Conservation (phyloP, 2,888 invertebrate genomes). For the Epinotia ramella region DNA sequence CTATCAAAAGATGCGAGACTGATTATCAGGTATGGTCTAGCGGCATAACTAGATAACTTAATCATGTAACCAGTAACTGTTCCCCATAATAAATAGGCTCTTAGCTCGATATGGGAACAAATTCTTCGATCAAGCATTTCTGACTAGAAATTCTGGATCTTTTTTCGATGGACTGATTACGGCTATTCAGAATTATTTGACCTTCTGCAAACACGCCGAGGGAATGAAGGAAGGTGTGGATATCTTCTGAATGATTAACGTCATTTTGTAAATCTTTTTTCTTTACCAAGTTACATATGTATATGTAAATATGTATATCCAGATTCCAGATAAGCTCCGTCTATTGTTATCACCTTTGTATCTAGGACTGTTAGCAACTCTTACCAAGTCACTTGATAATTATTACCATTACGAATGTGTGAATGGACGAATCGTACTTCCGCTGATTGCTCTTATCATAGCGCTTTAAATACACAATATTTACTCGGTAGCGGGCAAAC, state of each 20-base stretch:
- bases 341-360: too few relatives aligned
- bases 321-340: too few relatives aligned
- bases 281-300: too few relatives aligned
- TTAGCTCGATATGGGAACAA: background rate
- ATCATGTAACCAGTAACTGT: background rate
- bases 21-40: background rate
- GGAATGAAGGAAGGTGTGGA: background rate
- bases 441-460: constrained; percentile 31
- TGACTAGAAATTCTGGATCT: background rate
- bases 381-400: too few relatives aligned
- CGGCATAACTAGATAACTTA: background rate
- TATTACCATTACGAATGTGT: background rate
- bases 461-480: constrained; percentile 24
- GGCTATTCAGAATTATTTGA: background rate
- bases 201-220: background rate
- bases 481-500: constrained; percentile 24
- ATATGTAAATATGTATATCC: too few relatives aligned
- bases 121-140: background rate
- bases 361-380: too few relatives aligned
- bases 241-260: constrained; percentile 4
- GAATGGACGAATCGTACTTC: constrained; percentile 11
- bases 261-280: background rate
- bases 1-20: background rate
- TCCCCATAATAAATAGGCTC: too few relatives aligned
- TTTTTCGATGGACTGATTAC: background rate